Conservation (phyloP, 2,797 vertebrate species). For the Poeciliopsis presidionis region DNA sequence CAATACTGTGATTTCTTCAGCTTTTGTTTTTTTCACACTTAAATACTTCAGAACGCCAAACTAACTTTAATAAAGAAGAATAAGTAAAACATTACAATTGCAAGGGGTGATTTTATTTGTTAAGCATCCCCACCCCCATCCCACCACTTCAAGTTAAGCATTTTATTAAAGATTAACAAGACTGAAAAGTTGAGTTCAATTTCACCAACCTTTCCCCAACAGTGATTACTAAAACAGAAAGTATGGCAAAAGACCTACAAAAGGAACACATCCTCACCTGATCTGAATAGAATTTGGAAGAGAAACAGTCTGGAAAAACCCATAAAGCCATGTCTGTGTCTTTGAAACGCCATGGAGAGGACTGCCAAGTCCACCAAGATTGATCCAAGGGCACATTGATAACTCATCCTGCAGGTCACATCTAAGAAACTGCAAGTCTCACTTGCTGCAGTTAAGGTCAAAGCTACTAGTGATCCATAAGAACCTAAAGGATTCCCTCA, state of each 20-base stretch:
- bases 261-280: too few species aligned
- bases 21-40: background rate
- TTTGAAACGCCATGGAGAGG: background rate
- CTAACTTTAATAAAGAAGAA: background rate
- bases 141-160: background rate
- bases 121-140: too few species aligned
- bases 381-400: background rate
- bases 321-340: background rate
- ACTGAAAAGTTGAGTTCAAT: background rate
- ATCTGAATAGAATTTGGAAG: background rate
- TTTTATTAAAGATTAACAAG: background rate
- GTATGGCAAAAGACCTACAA: background rate
- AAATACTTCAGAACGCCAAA: background rate
- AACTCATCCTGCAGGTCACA: background rate
- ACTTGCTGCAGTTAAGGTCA: background rate
- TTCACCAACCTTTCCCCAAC: background rate
- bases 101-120: background rate
- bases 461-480: background rate
- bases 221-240: background rate
- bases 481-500: background rate
- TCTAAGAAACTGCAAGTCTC: background rate
- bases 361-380: background rate
- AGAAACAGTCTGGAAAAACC: background rate
- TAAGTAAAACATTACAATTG: background rate
- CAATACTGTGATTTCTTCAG: background rate